Conservation (phyloP, 2,888 invertebrate genomes). For the Kuschelorhynchus macadamiae region DNA sequence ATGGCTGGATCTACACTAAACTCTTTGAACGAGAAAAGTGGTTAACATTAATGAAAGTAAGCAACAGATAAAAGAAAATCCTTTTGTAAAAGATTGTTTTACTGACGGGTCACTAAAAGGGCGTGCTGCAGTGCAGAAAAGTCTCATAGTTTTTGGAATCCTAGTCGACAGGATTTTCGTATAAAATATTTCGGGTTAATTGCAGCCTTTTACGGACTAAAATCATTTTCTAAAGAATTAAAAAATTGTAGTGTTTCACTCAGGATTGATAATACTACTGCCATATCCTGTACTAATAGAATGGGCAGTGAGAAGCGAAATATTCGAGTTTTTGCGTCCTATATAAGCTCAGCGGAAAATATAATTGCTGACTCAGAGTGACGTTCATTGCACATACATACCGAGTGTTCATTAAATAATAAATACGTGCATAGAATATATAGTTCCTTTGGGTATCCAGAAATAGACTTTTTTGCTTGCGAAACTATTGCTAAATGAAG, state of each 20-base stretch:
- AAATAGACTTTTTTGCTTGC: background rate
- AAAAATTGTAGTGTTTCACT: slow-evolving; percentile 28
- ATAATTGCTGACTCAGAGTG: slow-evolving; percentile 1
- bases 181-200: slow-evolving; percentile 25
- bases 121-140: background rate
- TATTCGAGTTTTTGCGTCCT: background rate
- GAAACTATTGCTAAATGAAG: background rate
- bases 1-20: too few species aligned
- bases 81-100: background rate
- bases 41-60: slow-evolving; percentile 5
- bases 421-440: background rate
- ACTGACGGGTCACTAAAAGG: too few species aligned
- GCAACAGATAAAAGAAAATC: slow-evolving; percentile 18
- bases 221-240: slow-evolving; percentile 25
- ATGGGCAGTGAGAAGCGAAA: slow-evolving; percentile 13
- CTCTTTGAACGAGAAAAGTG: too few species aligned
- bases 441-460: background rate
- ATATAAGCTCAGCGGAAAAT: background rate
- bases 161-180: slow-evolving; percentile 4
- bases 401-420: background rate
- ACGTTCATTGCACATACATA: background rate
- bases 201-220: slow-evolving; percentile 26
- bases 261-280: slow-evolving; percentile 32
- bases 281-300: slow-evolving; percentile 38
- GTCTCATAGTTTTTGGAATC: slow-evolving; percentile 27